Evolutionary conservation across 2,888 invertebrate genomes (phyloP).

Genomic region (Eumacrocentrus americanus): DNA sequence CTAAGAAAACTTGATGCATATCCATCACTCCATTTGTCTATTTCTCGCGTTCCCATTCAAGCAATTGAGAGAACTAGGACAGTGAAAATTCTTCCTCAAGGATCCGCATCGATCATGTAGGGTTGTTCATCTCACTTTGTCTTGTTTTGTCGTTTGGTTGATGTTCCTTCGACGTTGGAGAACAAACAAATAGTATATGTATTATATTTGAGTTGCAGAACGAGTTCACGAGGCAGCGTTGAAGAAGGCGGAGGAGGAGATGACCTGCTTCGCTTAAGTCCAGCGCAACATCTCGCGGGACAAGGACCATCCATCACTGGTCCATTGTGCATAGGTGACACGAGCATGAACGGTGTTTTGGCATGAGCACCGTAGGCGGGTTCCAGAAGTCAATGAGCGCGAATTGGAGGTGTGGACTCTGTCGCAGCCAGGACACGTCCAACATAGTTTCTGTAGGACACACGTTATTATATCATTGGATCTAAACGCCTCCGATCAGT

Average conservation of each 20-base stretch:
- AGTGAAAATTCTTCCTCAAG: not conserved
- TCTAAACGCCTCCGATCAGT: constrained; percentile 24
- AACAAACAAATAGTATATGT: constrained; percentile 6
- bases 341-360: constrained; percentile 50
- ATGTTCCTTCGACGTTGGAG: constrained; percentile 3
- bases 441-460: not conserved
- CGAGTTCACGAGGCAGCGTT: constrained; percentile 9
- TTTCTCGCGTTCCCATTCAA: constrained; percentile 7
- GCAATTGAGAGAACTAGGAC: constrained; percentile 5
- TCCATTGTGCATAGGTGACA: constrained; percentile 39
- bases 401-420: constrained; percentile 43
- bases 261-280: not conserved
- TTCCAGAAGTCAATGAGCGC: constrained; percentile 49
- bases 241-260: not conserved
- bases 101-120: constrained; percentile 24
- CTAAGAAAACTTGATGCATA: constrained; percentile 13
- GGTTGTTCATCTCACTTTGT: not conserved
- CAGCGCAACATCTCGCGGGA: constrained; percentile 23
- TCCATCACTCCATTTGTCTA: constrained; percentile 25
- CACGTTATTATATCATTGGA: constrained; percentile 35
- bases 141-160: constrained; percentile 19
- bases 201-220: not conserved
- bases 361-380: constrained; percentile 51
- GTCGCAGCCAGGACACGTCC: constrained; percentile 22
- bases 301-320: constrained; percentile 43